Conservation (phyloP, 2,113 vertebrate genomes). For the Poecile atricapillus region DNA sequence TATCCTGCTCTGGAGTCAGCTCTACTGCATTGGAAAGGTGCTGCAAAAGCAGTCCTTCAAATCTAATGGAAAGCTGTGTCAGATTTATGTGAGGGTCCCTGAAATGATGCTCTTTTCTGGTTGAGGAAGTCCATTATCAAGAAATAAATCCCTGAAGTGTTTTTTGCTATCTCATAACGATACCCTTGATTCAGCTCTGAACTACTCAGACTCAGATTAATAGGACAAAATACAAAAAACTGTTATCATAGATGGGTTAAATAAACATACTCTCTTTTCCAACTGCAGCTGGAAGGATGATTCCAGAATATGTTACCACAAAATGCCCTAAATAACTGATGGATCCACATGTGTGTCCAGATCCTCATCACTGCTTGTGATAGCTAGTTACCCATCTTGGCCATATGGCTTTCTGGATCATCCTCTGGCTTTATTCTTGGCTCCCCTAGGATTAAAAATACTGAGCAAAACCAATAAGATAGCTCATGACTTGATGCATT, state of each 20-base stretch:
- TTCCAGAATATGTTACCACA: not conserved
- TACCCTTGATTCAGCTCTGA: not conserved
- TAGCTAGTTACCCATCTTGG: not conserved
- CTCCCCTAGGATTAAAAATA: not conserved
- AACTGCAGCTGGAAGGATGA: not conserved
- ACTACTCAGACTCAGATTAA: not conserved
- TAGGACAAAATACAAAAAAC: not conserved
- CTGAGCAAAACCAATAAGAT: not conserved
- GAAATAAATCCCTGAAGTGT: not conserved
- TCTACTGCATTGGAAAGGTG: not conserved
- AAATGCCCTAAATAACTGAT: not conserved
- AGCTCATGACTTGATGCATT: not conserved
- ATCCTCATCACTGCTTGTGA: not conserved
- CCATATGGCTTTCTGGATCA: not conserved
- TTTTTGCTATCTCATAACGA: not conserved
- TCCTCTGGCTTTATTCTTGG: not conserved
- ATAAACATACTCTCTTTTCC: not conserved
- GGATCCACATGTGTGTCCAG: not conserved
- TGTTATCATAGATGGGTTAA: not conserved
- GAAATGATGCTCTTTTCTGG: not conserved
- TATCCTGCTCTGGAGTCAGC: not conserved
- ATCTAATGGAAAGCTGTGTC: not conserved
- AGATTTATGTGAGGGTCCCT: slow-evolving; percentile 6
- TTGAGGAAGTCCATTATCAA: not conserved
- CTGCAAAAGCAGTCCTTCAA: not conserved